phyloP scores from a whole-genome alignment of 2,888 invertebrate genomes.

The Plagiodera versicolora region DNA sequence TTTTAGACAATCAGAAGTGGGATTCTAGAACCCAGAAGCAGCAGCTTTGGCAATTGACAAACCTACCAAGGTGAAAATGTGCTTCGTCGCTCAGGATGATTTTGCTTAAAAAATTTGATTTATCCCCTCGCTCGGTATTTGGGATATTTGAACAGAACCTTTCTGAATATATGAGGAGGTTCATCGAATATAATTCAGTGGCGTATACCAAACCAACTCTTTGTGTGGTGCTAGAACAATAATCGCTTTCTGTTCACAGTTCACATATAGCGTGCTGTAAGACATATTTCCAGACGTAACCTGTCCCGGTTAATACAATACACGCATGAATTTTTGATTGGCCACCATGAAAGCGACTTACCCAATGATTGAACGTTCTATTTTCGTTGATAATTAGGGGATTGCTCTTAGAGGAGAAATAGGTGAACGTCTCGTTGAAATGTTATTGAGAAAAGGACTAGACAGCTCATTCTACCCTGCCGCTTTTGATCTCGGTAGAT shows the following conservation, averaged over 20 bases:
- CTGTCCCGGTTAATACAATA: slow-evolving; percentile 1
- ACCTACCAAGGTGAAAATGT: no score
- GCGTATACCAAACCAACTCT: background rate
- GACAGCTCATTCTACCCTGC: background rate
- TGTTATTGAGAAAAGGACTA: background rate
- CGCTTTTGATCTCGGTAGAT: no score
- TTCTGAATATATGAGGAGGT: background rate
- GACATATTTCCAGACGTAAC: slow-evolving; percentile 9
- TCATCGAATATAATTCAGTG: background rate
- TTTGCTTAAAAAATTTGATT: no score
- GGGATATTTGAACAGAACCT: background rate
- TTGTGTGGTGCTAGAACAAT: background rate
- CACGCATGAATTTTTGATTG: slow-evolving; percentile 14
- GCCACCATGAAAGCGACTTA: background rate
- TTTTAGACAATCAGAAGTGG: no score
- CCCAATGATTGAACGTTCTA: background rate
- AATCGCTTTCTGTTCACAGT: background rate
- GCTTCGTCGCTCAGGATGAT: no score
- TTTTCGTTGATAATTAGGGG: background rate
- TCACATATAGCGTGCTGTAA: slow-evolving; percentile 13
- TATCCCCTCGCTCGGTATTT: background rate
- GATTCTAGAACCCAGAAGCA: no score
- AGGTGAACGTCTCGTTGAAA: background rate
- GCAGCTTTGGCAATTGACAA: no score
- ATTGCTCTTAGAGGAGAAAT: background rate